A percentile compares a stretch with the other conserved stretches of the same genome.
These are phyloP conservation scores for Epinephelus malabaricus DNA, from an alignment of 2,797 vertebrate genomes.

Conservation along the genomic window DNA sequence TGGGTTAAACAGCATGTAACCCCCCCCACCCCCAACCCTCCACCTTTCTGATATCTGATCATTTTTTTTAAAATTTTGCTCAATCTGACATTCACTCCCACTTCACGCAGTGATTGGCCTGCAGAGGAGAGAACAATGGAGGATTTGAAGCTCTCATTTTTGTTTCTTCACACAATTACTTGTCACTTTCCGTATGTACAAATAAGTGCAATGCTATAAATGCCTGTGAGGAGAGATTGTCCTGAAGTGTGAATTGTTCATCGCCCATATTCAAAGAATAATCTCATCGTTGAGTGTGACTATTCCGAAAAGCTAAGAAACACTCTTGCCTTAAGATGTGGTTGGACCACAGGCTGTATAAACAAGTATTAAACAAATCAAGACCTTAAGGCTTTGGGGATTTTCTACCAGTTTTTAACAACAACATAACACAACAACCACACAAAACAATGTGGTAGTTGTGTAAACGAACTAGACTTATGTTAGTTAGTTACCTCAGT, in stretches of 20 bases:
- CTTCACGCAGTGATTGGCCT: neutral
- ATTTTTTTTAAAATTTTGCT: neutral
- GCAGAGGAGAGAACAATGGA: neutral
- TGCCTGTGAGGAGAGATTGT: neutral
- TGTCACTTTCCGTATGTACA: neutral
- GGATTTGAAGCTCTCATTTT: neutral
- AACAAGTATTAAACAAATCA: too few relatives aligned
- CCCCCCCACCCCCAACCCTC: too few relatives aligned
- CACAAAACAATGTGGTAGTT: too few relatives aligned
- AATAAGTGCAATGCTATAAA: neutral
- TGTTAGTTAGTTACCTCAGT: too few relatives aligned
- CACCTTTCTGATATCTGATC: neutral
- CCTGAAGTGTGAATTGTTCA: neutral
- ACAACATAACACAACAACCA: too few relatives aligned
- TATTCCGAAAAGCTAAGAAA: neutral
- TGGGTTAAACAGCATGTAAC: too few relatives aligned
- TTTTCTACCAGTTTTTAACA: too few relatives aligned
- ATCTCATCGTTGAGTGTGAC: neutral
- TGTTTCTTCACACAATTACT: neutral
- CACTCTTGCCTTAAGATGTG: neutral
- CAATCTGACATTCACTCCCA: too few relatives aligned
- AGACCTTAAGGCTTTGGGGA: too few relatives aligned
- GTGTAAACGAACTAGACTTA: too few relatives aligned
- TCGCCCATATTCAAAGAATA: neutral
- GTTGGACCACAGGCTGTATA: neutral